These are phyloP conservation scores for Furnarius figulus DNA, from an alignment of 2,113 vertebrate species.

Conservation along the genomic window DNA sequence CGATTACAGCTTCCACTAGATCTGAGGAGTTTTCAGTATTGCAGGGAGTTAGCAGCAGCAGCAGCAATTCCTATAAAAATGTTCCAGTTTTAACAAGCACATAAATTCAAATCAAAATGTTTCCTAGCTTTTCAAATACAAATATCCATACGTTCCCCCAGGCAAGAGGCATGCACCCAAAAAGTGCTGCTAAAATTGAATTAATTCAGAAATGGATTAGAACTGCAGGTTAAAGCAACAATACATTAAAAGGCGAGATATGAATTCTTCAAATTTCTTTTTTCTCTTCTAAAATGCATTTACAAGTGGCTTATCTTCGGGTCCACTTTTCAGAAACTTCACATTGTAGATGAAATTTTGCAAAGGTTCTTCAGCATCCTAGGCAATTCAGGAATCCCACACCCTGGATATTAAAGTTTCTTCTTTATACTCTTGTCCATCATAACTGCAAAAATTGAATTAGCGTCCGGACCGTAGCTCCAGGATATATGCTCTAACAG, in stretches of 20 bases:
- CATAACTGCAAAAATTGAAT: conserved; percentile 41
- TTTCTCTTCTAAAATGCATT: conserved; percentile 52
- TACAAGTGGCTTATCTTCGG: conserved; percentile 21
- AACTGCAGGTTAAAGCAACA: conserved; percentile 67
- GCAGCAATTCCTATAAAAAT: conserved; percentile 67
- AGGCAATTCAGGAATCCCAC: conserved; percentile 56
- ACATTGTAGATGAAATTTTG: conserved; percentile 38
- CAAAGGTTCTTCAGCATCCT: conserved; percentile 65
- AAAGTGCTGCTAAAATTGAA: conserved; percentile 48
- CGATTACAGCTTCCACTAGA: conserved; percentile 35
- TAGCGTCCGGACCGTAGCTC: conserved; percentile 36
- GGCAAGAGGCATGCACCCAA: conserved; percentile 53
- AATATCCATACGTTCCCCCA: conserved; percentile 43
- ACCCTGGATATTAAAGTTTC: conserved; percentile 76
- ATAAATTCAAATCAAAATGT: conserved; percentile 63
- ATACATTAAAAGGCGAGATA: conserved; percentile 52
- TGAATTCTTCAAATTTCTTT: conserved; percentile 57
- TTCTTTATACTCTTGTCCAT: conserved; percentile 66
- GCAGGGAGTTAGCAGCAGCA: conserved; percentile 65
- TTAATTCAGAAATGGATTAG: conserved; percentile 54
- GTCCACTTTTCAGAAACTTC: conserved; percentile 68
- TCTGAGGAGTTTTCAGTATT: conserved; percentile 63
- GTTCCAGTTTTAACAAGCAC: conserved; percentile 68
- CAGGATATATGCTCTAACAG: conserved; percentile 69
- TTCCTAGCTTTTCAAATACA: conserved; percentile 61